Conservation (phyloP, 2,113 vertebrate genomes). For the Chunga burmeisteri region DNA sequence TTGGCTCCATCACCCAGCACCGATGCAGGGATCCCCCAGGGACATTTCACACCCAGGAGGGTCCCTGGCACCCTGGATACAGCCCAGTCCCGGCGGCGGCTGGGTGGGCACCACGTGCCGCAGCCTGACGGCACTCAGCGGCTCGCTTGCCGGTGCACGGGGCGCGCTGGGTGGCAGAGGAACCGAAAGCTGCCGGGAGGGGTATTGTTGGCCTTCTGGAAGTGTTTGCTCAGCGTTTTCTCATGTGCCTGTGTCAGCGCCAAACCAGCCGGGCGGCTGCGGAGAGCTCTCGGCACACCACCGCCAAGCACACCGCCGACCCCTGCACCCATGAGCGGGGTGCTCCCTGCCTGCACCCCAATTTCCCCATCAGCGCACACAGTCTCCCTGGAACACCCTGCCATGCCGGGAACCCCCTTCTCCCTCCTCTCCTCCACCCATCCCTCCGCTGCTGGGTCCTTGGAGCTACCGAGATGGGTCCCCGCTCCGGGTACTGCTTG, state of each 20-base stretch:
- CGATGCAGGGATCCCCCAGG: accelerated
- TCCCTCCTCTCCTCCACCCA: background rate
- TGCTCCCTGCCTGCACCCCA: background rate
- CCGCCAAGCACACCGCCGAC: accelerated
- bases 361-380: accelerated
- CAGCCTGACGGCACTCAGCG: background rate
- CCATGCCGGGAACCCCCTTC: background rate
- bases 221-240: conserved; percentile 42
- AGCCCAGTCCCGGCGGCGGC: accelerated
- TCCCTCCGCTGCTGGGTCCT: accelerated
- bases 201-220: conserved; percentile 1
- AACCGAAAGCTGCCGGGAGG: conserved; percentile 1
- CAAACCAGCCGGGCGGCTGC: background rate
- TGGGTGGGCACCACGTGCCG: accelerated
- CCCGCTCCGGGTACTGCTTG: background rate
- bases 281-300: background rate
- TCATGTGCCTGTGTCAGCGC: background rate
- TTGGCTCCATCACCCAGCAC: background rate
- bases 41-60: background rate
- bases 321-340: accelerated
- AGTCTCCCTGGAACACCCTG: accelerated
- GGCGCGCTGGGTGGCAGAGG: background rate
- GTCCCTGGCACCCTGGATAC: background rate
- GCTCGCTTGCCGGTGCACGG: accelerated
- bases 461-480: background rate